These are phyloP conservation scores for Galleria mellonella DNA, from an alignment of 1,140 invertebrate species.

Conservation along the genomic window DNA sequence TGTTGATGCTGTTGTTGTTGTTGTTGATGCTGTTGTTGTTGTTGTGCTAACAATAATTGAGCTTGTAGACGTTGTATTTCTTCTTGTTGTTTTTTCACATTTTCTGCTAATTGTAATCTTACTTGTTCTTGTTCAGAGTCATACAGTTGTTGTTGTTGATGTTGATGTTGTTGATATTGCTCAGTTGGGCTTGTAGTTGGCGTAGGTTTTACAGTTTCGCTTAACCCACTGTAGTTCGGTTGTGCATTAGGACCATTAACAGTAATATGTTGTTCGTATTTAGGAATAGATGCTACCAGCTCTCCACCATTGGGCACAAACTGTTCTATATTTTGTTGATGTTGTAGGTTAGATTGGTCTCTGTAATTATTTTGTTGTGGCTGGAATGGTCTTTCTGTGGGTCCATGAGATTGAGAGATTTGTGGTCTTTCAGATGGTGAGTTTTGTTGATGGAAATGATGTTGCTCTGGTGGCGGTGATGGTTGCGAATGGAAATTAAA, in stretches of 20 bases:
- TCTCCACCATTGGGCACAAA: conserved; percentile 78
- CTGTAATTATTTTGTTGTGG: conserved; percentile 31
- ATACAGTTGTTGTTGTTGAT: conserved; percentile 40
- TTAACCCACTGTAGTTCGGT: conserved; percentile 35
- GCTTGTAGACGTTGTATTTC: conserved; percentile 60
- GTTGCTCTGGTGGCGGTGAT: conserved; percentile 39
- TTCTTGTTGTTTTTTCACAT: conserved; percentile 64
- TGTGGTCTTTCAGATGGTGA: conserved; percentile 32
- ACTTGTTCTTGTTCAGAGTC: conserved; percentile 70
- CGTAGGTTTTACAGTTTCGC: conserved; percentile 31
- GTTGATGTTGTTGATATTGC: conserved; percentile 31
- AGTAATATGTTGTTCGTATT: conserved; percentile 84
- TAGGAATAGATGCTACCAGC: conserved; percentile 82
- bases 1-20: conserved; percentile 41
- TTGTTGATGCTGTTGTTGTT: conserved; percentile 31
- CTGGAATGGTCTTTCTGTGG: conserved; percentile 41
- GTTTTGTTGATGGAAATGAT: conserved; percentile 20
- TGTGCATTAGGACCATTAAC: conserved; percentile 58
- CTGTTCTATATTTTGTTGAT: conserved; percentile 59
- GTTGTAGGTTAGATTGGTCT: conserved; percentile 33
- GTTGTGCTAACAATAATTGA: conserved; percentile 52
- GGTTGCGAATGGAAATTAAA: conserved; percentile 58
- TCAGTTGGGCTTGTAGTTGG: conserved; percentile 31
- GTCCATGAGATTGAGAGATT: conserved; percentile 29
- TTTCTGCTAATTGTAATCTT: conserved; percentile 63